Evolutionary conservation across 2,113 vertebrate genomes (phyloP).

Genomic region (Halichoeres trimaculatus): DNA sequence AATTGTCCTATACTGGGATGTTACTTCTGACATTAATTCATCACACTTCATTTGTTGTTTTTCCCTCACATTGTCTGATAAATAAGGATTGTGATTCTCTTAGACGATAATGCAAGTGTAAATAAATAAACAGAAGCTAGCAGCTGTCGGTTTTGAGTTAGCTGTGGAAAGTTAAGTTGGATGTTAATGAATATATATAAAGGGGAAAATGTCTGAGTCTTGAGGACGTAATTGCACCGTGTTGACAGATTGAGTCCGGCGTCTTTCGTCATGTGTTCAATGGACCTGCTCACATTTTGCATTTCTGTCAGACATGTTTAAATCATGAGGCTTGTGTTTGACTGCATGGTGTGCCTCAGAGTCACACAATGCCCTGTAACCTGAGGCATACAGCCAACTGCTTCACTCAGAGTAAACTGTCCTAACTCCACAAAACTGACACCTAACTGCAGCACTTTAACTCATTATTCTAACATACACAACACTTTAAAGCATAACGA

Average conservation of each 20-base stretch:
- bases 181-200: no score
- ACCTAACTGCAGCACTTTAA: neutral
- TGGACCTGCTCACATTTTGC: neutral
- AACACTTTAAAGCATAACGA: neutral
- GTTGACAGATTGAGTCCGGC: no score
- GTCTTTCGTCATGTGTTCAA: neutral
- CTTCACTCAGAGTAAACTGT: constrained; percentile 40
- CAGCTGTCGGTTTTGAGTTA: no score
- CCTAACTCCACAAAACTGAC: neutral
- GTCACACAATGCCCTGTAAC: constrained; percentile 70
- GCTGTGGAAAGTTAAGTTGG: no score
- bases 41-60: no score
- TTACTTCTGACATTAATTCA: no score
- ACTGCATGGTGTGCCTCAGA: constrained; percentile 12
- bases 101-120: no score
- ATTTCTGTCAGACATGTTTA: constrained; percentile 49
- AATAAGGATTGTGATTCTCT: no score
- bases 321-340: constrained; percentile 60
- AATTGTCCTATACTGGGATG: no score
- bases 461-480: neutral
- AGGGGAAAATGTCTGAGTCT: neutral
- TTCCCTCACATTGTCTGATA: no score
- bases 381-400: constrained; percentile 47
- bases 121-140: no score
- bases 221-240: neutral